phyloP scores from a whole-genome alignment of 1,140 invertebrate species.

The Chlorops oryzae region DNA sequence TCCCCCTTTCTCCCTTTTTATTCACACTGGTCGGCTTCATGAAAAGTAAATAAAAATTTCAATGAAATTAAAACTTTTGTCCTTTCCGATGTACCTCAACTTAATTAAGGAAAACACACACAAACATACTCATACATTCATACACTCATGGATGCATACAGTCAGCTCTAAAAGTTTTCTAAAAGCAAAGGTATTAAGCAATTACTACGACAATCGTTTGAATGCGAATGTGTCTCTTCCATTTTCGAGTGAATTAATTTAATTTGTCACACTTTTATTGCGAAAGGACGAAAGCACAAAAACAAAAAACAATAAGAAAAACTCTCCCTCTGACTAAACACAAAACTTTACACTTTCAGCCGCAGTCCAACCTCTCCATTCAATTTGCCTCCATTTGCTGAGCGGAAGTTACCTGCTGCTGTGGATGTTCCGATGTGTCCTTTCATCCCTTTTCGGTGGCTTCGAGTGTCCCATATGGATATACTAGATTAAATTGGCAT shows the following conservation, averaged over 20 bases:
- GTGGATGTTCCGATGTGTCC: slow-evolving; percentile 10
- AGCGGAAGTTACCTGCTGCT: slow-evolving; percentile 46
- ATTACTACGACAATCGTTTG: slow-evolving; percentile 31
- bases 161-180: too few relatives aligned
- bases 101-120: slow-evolving; percentile 8
- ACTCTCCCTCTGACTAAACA: too few relatives aligned
- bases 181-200: slow-evolving; percentile 38
- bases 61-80: neutral
- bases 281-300: slow-evolving; percentile 6
- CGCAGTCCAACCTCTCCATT: slow-evolving; percentile 26
- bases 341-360: slow-evolving; percentile 39
- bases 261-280: slow-evolving; percentile 47
- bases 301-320: too few relatives aligned
- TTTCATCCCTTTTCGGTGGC: slow-evolving; percentile 21
- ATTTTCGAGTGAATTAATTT: slow-evolving; percentile 43
- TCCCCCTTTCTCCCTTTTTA: too few relatives aligned
- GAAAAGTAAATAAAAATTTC: slow-evolving; percentile 2
- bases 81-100: slow-evolving; percentile 1
- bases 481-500: slow-evolving; percentile 47
- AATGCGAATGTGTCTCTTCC: slow-evolving; percentile 20
- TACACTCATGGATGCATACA: too few relatives aligned
- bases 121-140: slow-evolving; percentile 1
- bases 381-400: slow-evolving; percentile 1
- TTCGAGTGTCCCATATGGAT: slow-evolving; percentile 45
- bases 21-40: too few relatives aligned